Evolutionary conservation across 2,113 vertebrate genomes (phyloP).

Genomic region (Chaenocephalus aceratus): DNA sequence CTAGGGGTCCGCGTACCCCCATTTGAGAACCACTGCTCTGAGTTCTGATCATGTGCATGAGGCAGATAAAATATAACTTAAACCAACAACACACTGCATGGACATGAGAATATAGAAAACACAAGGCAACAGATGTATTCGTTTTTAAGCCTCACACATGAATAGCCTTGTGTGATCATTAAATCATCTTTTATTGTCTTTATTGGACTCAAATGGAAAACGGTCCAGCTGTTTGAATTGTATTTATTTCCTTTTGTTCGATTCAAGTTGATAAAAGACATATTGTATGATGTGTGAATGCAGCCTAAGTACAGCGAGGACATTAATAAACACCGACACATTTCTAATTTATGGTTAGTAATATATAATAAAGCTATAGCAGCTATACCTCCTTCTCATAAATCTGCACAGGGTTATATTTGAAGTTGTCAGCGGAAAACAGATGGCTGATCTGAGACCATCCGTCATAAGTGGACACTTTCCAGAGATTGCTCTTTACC

Average conservation of each 20-base stretch:
- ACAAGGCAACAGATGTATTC: not conserved
- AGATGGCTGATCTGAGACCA: slow-evolving; percentile 30
- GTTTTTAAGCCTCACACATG: not conserved
- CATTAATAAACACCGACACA: slow-evolving; percentile 5
- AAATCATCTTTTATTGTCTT: slow-evolving; percentile 3
- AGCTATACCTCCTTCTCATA: no score
- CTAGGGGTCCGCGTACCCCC: no score
- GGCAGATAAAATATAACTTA: no score
- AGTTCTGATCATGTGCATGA: no score
- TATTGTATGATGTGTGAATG: not conserved
- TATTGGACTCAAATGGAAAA: not conserved
- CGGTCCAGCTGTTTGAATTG: not conserved
- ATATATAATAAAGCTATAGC: not conserved
- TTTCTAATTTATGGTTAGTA: not conserved
- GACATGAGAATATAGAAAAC: not conserved
- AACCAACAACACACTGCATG: not conserved
- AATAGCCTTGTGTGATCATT: not conserved
- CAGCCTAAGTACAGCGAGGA: not conserved
- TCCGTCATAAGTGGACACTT: slow-evolving; percentile 14
- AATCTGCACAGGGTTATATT: not conserved
- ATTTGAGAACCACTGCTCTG: no score
- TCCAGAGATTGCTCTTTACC: slow-evolving; percentile 33
- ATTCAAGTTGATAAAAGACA: not conserved
- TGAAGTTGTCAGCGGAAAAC: slow-evolving; percentile 10
- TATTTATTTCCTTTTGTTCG: not conserved